Conservation (phyloP, 2,888 invertebrate species). For the Philaethria dido region DNA sequence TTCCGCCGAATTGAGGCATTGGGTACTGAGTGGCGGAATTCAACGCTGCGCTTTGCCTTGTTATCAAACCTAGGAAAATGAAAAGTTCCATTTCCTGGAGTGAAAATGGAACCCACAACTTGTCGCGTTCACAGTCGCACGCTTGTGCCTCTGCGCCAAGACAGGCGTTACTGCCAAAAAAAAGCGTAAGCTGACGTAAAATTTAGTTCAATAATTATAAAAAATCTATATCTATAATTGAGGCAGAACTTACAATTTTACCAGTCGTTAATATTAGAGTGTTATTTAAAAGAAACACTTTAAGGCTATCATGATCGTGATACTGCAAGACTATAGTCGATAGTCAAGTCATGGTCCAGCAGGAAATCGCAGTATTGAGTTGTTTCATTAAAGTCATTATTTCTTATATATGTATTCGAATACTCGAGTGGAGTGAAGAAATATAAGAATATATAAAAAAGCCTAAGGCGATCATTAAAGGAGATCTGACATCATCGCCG, state of each 20-base stretch:
- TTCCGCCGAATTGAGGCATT: too few relatives aligned
- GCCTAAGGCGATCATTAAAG: constrained; percentile 61
- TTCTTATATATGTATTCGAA: not conserved
- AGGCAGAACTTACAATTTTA: constrained; percentile 1
- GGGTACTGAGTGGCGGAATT: too few relatives aligned
- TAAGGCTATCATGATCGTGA: constrained; percentile 10
- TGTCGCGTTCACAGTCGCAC: too few relatives aligned
- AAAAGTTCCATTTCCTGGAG: too few relatives aligned
- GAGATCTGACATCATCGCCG: constrained; percentile 80
- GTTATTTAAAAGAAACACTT: not conserved
- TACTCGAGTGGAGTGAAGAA: constrained; percentile 40
- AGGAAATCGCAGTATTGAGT: constrained; percentile 1
- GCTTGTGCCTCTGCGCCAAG: too few relatives aligned
- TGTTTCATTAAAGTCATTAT: constrained; percentile 12
- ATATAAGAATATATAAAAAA: constrained; percentile 59
- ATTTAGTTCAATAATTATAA: not conserved
- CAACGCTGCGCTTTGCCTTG: too few relatives aligned
- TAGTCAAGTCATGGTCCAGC: constrained; percentile 2
- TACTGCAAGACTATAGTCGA: constrained; percentile 2
- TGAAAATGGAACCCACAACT: too few relatives aligned
- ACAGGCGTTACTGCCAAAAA: too few relatives aligned
- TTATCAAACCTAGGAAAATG: too few relatives aligned
- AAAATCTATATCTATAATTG: constrained; percentile 2
- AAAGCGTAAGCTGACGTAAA: too few relatives aligned
- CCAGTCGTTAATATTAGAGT: not conserved